Evolutionary conservation across 1,140 invertebrate species (phyloP).

Genomic region (Zaprionus nigranus): DNA sequence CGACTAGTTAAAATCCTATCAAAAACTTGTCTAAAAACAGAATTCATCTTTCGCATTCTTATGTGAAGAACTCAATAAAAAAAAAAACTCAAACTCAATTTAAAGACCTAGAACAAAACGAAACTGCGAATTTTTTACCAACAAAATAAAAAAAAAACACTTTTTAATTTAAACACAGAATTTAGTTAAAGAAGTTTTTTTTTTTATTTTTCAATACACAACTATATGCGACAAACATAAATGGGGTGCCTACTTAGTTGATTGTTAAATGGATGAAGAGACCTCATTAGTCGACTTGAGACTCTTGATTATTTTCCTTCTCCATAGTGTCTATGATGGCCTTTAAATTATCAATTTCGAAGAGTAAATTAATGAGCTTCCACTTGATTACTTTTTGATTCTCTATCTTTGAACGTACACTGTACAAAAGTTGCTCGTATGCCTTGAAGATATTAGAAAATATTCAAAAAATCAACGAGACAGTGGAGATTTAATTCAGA

Average conservation of each 20-base stretch:
- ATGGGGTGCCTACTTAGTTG: constrained; percentile 5
- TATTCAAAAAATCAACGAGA: not conserved
- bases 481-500: not conserved
- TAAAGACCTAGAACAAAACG: not conserved
- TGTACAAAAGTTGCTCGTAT: constrained; percentile 1
- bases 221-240: not conserved
- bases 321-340: constrained; percentile 4
- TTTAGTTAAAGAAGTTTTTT: not conserved
- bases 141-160: not conserved
- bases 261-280: not conserved
- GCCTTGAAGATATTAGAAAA: not conserved
- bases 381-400: constrained; percentile 4
- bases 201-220: not conserved
- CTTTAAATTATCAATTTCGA: constrained; percentile 3
- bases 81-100: no score
- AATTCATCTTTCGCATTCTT: not conserved
- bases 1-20: not conserved
- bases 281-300: not conserved
- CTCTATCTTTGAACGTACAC: not conserved
- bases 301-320: not conserved
- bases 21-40: not conserved
- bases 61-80: not conserved
- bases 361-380: constrained; percentile 1
- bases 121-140: not conserved
- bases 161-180: constrained; percentile 17